Evolutionary conservation across 2,888 invertebrate genomes (phyloP), one percentile per base, ranked within the genome.

Genomic region (Dugesia japonica): DNA sequence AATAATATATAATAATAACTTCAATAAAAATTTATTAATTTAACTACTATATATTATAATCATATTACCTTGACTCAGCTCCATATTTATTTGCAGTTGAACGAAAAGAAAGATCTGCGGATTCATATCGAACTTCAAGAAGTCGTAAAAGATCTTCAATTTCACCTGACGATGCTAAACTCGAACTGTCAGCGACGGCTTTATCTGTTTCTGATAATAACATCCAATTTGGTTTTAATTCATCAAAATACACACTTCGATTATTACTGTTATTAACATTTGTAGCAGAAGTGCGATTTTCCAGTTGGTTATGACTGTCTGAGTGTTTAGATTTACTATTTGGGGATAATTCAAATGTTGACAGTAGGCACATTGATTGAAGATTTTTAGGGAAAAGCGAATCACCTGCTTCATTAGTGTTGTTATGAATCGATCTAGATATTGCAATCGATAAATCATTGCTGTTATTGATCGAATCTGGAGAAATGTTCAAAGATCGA

Each of bases 191-290:
- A 56, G 56, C 56, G 1, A 56, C 23, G 4, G n/a, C 20, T 56
- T 23, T n/a, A 56, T 56, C 56, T 56, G 56, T 23, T 23, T 56
- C 56, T 23, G 56, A 56, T 23, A 56, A 56, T n/a, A 56, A 56
- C 56, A 56, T 56, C 56, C 56, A 56, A n/a, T 4, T 56, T n/a
- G 56, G 56, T 56, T 23, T 56, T 7, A 7, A 20, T 56, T 56
- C 56, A 56, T 56, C 56, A n/a, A 4, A 56, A 56, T 56, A 20
- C 17, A n/a, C 7, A n/a, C 17, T 56, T 56, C 56, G 56, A 56
- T 56, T 20, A n/a, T 56, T 56, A 56, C 56, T 56, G 23, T 56
- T 56, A n/a, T 56, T 56, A n/a, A n/a, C 56, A 56, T 56, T 56
- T 20, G 17, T 4, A n/a, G 56, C 4, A 23, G 7, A 9, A 4